A percentile compares a stretch with the other conserved stretches of the same genome.
These are phyloP conservation scores for Pachypanchax playfairii DNA, from an alignment of 2,113 vertebrate genomes.

Conservation along the genomic window DNA sequence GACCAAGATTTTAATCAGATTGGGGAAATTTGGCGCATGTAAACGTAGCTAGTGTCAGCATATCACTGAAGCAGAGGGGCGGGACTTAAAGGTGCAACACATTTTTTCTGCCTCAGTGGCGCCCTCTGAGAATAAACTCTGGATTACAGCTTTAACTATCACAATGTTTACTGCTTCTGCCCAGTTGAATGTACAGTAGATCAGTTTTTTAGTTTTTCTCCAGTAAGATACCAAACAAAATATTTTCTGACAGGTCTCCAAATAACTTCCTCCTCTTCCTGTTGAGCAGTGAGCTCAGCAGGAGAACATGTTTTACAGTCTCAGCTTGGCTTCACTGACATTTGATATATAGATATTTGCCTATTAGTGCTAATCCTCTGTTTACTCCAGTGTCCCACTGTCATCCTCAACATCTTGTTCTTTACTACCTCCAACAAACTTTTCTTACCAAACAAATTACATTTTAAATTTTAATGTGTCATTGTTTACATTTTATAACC, in stretches of 20 bases:
- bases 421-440: background rate
- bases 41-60: no score
- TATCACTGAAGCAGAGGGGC: no score
- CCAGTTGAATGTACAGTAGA: background rate
- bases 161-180: no score
- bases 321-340: background rate
- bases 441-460: background rate
- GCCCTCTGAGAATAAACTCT: no score
- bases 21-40: no score
- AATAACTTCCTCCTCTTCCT: background rate
- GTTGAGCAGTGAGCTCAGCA: background rate
- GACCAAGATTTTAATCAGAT: no score
- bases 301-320: background rate
- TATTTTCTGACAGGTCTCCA: background rate
- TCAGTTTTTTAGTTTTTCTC: background rate
- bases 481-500: no score
- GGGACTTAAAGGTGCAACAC: no score
- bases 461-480: no score
- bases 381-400: background rate
- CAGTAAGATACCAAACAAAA: background rate
- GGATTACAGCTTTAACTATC: no score
- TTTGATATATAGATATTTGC: background rate
- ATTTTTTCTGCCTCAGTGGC: no score
- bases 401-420: background rate
- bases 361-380: constrained; percentile 2